Evolutionary conservation across 2,797 vertebrate species (phyloP), one percentile per base, ranked within the genome.

Genomic region (Vireo griseus): DNA sequence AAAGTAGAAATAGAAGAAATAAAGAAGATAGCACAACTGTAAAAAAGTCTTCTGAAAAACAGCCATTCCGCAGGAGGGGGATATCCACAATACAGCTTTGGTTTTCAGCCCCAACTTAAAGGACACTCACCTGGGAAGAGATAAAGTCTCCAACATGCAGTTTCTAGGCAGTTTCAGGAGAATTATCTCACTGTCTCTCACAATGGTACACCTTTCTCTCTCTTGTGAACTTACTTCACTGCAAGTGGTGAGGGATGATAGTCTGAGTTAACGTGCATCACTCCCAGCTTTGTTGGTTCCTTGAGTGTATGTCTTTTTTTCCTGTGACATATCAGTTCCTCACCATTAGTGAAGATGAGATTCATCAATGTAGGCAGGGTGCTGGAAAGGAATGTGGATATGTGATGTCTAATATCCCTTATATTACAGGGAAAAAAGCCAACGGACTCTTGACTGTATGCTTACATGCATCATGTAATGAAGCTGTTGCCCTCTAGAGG

Each of bases 231-330:
- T 80, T 77, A 25, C 37, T 76, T 71, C 44, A 22, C 16, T 66
- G 7, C 8, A 66, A 63, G 48, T 54, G 12, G 3, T 68, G 13
- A 77, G 66, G 19, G 16, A 54, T 31, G 42, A 73, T 7, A 14
- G 8, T 40, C 26, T 48, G n/a, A 47, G 13, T 17, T 51, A 63
- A 13, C 0, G 0, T 7, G 9, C 16, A 57, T 37, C 16, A 29
- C 22, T 77, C 68, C 39, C 17, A 50, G 22, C 4, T 66, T 54
- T 74, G 5, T 10, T 61, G 8, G 5, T n/a, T 79, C 24, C 54
- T 78, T 13, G 6, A 61, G 9, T 35, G 12, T 26, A 28, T 13
- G 8, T 9, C 5, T 57, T 42, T 37, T 40, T 71, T 26, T 75
- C 18, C 35, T 28, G 6, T 39, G 24, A 10, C 8, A 4, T 47